Conservation (phyloP, 1,140 invertebrate genomes). For the Andricus grossulariae region DNA sequence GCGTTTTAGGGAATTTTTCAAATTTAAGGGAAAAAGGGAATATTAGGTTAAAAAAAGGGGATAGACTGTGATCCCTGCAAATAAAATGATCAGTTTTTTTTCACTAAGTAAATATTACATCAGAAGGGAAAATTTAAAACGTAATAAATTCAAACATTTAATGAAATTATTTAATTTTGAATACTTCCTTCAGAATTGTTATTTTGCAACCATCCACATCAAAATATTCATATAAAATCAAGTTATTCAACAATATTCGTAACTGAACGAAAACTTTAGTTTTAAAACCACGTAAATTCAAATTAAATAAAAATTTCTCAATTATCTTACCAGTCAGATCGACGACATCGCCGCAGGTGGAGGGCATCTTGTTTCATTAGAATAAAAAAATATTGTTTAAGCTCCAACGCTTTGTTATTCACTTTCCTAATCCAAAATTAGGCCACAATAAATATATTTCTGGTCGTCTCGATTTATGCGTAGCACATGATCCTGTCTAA, state of each 20-base stretch:
- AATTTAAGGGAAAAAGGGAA: too few species aligned
- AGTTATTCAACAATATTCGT: not conserved
- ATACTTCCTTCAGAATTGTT: too few species aligned
- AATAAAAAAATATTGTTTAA: conserved; percentile 21
- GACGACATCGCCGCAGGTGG: conserved; percentile 64
- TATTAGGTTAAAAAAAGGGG: too few species aligned
- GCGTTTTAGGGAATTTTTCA: too few species aligned
- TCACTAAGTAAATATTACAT: too few species aligned
- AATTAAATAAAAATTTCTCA: not conserved
- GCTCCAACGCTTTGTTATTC: conserved; percentile 26
- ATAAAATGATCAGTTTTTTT: too few species aligned
- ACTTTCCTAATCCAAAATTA: conserved; percentile 39
- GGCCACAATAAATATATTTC: conserved; percentile 30
- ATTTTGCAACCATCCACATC: too few species aligned
- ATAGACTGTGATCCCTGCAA: too few species aligned
- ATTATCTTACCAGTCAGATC: conserved; percentile 62
- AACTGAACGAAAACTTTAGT: too few species aligned
- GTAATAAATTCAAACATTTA: too few species aligned
- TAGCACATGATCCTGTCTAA: conserved; percentile 8
- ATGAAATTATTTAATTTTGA: too few species aligned
- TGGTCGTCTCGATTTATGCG: not conserved
- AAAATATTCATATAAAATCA: not conserved
- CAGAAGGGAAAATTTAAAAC: too few species aligned
- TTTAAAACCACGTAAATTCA: not conserved
- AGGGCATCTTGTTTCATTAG: conserved; percentile 64